phyloP scores from a whole-genome alignment of 2,888 invertebrate species.

The Oxycera nigricornis region DNA sequence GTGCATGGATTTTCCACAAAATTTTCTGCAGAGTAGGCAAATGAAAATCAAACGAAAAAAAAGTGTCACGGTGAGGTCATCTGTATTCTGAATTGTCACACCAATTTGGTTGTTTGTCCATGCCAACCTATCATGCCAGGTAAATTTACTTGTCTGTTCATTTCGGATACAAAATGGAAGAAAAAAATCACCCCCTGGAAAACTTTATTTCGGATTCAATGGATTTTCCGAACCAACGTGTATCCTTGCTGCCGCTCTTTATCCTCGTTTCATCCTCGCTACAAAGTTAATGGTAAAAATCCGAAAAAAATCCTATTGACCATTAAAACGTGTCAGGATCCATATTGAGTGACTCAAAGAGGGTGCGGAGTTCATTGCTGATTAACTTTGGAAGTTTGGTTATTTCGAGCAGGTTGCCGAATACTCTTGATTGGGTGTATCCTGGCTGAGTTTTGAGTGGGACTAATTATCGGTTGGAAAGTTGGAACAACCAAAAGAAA shows the following conservation, averaged over 20 bases:
- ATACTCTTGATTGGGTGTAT: background rate
- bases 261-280: background rate
- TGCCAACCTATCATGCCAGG: background rate
- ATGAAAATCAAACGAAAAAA: no score
- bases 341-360: background rate
- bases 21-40: no score
- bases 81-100: no score
- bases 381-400: conserved; percentile 21
- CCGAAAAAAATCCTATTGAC: background rate
- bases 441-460: conserved; percentile 3
- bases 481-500: background rate
- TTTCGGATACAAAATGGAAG: background rate
- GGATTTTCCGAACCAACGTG: conserved; percentile 7
- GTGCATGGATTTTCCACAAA: no score
- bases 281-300: no score
- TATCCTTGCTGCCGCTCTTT: background rate
- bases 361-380: conserved; percentile 3
- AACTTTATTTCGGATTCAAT: conserved; percentile 4
- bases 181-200: background rate
- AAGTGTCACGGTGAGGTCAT: no score
- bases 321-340: background rate
- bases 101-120: background rate
- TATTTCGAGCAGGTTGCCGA: background rate
- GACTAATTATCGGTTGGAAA: background rate
- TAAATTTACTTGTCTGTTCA: background rate